A percentile compares a stretch with the other conserved stretches of the same genome.
These are phyloP conservation scores for western clawed frog (Xenopus tropicalis) DNA, from an alignment of 2,113 vertebrate species.

Conservation along the genomic window UCB_Xtro_10.0 CM004447.2:121284501-121285000, in stretches of 20 bases:
- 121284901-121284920: too few species aligned
- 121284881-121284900: not conserved
- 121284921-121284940: too few species aligned
- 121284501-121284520: conserved; percentile 56
- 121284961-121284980: too few species aligned
- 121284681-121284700: conserved; percentile 77
- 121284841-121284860: not conserved
- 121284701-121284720: conserved; percentile 89
- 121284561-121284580: conserved; percentile 71
- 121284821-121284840: conserved; percentile 12
- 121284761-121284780: conserved; percentile 70
- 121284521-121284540: conserved; percentile 62
- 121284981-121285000: too few species aligned
- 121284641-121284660: conserved; percentile 75
- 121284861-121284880: not conserved
- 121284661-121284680: conserved; percentile 74
- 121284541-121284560: conserved; percentile 67
- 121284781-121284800: conserved; percentile 68
- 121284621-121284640: conserved; percentile 79
- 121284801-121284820: conserved; percentile 67
- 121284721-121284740: conserved; percentile 80
- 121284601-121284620: conserved; percentile 74
- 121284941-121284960: too few species aligned
- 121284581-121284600: conserved; percentile 73
- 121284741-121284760: conserved; percentile 80